Conservation (phyloP, 1,140 invertebrate species). For the Magallana ariakensis region DNA sequence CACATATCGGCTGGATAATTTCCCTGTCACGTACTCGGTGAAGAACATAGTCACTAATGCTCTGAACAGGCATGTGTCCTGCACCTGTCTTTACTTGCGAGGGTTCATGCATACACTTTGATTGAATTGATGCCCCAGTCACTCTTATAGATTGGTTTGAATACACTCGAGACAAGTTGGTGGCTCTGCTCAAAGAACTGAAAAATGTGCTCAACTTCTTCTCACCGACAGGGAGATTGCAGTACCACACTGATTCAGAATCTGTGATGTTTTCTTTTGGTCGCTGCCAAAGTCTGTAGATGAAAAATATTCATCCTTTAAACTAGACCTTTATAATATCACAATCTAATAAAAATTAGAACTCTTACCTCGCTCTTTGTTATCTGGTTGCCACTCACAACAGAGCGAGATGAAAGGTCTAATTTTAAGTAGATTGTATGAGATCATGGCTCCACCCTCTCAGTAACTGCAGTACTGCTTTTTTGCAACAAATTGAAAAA, state of each 20-base stretch:
- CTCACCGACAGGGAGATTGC: conserved; percentile 23
- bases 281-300: conserved; percentile 42
- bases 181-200: conserved; percentile 2
- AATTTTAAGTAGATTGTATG: too few species aligned
- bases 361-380: too few species aligned
- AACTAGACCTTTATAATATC: too few species aligned
- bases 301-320: background rate
- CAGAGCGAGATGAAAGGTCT: too few species aligned
- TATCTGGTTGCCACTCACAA: too few species aligned
- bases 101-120: background rate
- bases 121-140: conserved; percentile 16
- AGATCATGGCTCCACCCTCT: too few species aligned
- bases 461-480: too few species aligned
- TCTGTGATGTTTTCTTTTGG: background rate
- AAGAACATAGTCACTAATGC: conserved; percentile 3
- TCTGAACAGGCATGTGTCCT: conserved; percentile 41
- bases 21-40: conserved; percentile 35
- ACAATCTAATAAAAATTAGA: too few species aligned
- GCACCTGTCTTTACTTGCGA: conserved; percentile 37
- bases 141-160: conserved; percentile 52
- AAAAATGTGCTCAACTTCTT: conserved; percentile 41
- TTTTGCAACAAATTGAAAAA: too few species aligned
- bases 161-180: conserved; percentile 37
- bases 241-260: conserved; percentile 22
- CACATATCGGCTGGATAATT: background rate